These are phyloP conservation scores for Onychomys leucogaster DNA, from an alignment of 2,797 vertebrate species.

Conservation along the genomic window DNA sequence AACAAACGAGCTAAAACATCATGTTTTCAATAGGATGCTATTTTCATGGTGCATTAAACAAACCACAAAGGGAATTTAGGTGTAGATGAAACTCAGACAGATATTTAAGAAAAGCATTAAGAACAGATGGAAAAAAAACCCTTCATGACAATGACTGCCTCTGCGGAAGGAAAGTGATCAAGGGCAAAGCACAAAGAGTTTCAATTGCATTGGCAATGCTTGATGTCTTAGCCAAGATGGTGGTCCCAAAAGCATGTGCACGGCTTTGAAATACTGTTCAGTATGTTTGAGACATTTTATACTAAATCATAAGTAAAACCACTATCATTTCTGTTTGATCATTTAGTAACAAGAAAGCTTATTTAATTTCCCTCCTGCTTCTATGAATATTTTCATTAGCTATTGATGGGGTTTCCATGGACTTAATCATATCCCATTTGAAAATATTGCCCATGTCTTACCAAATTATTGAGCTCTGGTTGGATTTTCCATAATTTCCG, in stretches of 20 bases:
- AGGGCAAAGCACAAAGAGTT: background rate
- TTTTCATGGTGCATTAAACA: background rate
- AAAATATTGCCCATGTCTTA: conserved; percentile 2
- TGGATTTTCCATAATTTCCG: background rate
- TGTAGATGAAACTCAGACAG: background rate
- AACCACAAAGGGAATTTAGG: background rate
- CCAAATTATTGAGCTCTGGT: background rate
- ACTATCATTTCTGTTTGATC: background rate
- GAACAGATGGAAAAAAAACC: background rate
- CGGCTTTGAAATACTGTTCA: background rate
- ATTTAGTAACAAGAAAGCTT: background rate
- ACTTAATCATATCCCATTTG: background rate
- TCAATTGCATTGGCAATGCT: rapidly evolving
- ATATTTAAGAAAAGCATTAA: background rate
- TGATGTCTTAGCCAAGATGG: background rate
- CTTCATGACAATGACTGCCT: background rate
- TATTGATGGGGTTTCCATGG: background rate
- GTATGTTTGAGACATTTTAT: background rate
- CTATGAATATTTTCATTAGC: background rate
- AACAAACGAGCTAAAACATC: background rate
- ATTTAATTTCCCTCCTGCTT: background rate
- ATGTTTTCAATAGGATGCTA: background rate
- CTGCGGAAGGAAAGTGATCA: background rate
- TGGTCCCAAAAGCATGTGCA: rapidly evolving
- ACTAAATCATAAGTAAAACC: background rate